These are phyloP conservation scores for Calycopis cecrops DNA, from an alignment of 1,140 invertebrate genomes.

Conservation along the genomic window DNA sequence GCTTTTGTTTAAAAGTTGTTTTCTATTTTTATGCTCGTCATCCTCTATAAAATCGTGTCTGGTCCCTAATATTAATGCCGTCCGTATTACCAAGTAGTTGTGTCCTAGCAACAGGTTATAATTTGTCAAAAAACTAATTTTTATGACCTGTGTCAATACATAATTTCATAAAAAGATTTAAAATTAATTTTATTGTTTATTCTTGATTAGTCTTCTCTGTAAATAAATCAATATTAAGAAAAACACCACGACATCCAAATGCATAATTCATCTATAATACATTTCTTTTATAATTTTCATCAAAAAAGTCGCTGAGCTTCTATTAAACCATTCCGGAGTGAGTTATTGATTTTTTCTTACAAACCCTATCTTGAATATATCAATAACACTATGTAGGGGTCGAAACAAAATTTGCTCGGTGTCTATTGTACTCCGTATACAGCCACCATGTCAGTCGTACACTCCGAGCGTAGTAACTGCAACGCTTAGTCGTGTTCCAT, in stretches of 20 bases:
- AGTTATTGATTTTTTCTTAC: constrained; percentile 49
- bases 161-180: neutral
- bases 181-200: constrained; percentile 15
- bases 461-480: constrained; percentile 48
- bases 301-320: neutral
- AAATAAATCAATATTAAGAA: too few species aligned
- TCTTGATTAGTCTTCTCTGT: too few species aligned
- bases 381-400: constrained; percentile 39
- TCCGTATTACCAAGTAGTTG: constrained; percentile 20
- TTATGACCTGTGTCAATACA: neutral
- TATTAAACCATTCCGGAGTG: neutral
- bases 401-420: constrained; percentile 39
- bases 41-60: constrained; percentile 33
- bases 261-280: too few species aligned
- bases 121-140: too few species aligned
- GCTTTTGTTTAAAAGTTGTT: constrained; percentile 63
- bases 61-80: constrained; percentile 17
- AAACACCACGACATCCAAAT: too few species aligned
- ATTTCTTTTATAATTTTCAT: neutral
- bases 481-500: constrained; percentile 53
- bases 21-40: constrained; percentile 51
- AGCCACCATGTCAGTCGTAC: constrained; percentile 34
- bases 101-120: constrained; percentile 3
- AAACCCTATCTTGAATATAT: constrained; percentile 56
- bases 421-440: constrained; percentile 51